phyloP scores from a whole-genome alignment of 1,140 invertebrate genomes.

The Pteromalus puparum region DNA sequence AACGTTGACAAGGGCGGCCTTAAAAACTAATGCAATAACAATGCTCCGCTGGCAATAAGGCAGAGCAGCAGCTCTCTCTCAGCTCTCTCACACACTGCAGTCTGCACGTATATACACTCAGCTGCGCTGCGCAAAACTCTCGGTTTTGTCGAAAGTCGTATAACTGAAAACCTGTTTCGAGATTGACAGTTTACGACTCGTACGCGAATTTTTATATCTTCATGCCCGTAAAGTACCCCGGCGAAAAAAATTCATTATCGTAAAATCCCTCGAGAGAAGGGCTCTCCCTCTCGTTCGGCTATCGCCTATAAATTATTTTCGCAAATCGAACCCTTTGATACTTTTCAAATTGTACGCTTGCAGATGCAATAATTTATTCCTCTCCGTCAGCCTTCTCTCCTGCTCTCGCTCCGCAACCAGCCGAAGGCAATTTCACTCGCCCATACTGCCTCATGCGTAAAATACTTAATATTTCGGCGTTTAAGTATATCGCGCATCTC shows the following conservation, averaged over 20 bases:
- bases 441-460: constrained; percentile 48
- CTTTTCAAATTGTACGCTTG: constrained; percentile 55
- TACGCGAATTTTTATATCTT: constrained; percentile 53
- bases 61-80: neutral
- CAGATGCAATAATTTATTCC: constrained; percentile 58
- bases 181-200: constrained; percentile 56
- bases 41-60: constrained; percentile 29
- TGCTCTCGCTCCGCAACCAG: constrained; percentile 6
- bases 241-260: constrained; percentile 55
- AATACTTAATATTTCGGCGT: constrained; percentile 49
- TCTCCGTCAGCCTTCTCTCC: neutral
- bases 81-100: neutral
- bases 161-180: constrained; percentile 55
- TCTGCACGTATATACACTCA: neutral
- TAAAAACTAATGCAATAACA: constrained; percentile 55
- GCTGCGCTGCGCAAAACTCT: constrained; percentile 36
- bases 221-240: constrained; percentile 49
- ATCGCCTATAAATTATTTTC: constrained; percentile 52
- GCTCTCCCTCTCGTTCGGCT: constrained; percentile 23
- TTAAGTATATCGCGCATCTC: constrained; percentile 34
- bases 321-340: constrained; percentile 54
- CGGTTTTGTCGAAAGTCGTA: constrained; percentile 53
- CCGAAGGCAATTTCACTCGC: constrained; percentile 52
- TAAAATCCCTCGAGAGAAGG: constrained; percentile 51
- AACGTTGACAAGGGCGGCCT: constrained; percentile 54